Conservation (phyloP, 2,888 invertebrate species). For the Arenicola marina region DNA sequence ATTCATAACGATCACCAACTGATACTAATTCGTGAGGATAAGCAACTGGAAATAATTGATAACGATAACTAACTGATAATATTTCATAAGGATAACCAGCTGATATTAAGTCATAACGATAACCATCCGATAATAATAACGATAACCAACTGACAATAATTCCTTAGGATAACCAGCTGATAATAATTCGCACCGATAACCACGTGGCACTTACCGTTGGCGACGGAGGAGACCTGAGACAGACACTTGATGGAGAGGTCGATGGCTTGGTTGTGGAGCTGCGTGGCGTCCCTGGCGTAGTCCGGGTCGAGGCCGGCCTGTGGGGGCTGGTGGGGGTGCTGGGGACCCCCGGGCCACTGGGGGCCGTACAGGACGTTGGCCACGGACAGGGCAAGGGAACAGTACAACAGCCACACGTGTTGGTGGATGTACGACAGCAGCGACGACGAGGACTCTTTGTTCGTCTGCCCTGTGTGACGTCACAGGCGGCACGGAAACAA, state of each 20-base stretch:
- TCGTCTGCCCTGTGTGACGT: conserved; percentile 47
- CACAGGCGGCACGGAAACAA: conserved; percentile 4
- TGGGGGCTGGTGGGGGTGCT: background rate
- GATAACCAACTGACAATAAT: too few species aligned
- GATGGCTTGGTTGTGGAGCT: conserved; percentile 51
- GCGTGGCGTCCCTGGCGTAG: conserved; percentile 47
- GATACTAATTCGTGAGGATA: too few species aligned
- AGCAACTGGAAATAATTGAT: too few species aligned
- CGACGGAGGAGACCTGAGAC: background rate
- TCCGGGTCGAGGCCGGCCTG: conserved; percentile 39
- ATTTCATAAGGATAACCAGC: too few species aligned
- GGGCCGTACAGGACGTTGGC: conserved; percentile 45
- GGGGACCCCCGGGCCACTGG: conserved; percentile 3
- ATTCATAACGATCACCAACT: too few species aligned
- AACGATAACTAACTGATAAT: too few species aligned
- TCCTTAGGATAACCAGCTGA: too few species aligned
- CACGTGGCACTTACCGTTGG: too few species aligned
- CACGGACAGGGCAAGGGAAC: conserved; percentile 50
- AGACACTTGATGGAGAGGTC: conserved; percentile 43
- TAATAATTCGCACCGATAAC: too few species aligned
- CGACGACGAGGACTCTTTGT: conserved; percentile 47
- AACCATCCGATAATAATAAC: too few species aligned
- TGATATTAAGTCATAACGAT: too few species aligned
- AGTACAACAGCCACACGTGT: conserved; percentile 57
- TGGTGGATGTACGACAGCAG: conserved; percentile 58